Percentiles rank a stretch among this genome's conserved stretches.
phyloP scores from a whole-genome alignment of 2,113 vertebrate species.

The Nymphicus hollandicus region DNA sequence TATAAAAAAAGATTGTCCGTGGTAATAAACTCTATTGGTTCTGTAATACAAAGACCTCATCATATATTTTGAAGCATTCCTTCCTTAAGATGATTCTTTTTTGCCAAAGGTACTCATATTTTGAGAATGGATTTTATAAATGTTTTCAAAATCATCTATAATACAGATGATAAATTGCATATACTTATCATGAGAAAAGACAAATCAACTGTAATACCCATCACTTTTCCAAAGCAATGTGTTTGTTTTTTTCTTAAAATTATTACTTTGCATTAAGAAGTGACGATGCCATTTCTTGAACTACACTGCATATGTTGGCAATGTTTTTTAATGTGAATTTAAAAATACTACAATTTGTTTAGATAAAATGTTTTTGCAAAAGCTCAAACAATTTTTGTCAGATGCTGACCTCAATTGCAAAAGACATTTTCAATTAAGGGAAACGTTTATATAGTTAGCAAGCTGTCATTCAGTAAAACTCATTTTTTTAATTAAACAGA shows the following conservation, averaged over 20 bases:
- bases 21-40: background rate
- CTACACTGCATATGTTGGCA: slow-evolving; percentile 20
- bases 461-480: slow-evolving; percentile 75
- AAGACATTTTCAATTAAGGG: slow-evolving; percentile 73
- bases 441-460: slow-evolving; percentile 69
- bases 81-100: background rate
- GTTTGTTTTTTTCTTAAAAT: slow-evolving; percentile 18
- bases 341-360: slow-evolving; percentile 62
- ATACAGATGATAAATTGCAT: background rate
- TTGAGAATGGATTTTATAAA: background rate
- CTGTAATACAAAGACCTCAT: background rate
- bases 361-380: slow-evolving; percentile 50
- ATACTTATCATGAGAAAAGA: background rate
- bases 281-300: background rate
- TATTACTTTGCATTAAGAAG: background rate
- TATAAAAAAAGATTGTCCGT: background rate
- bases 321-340: slow-evolving; percentile 51
- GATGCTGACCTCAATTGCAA: slow-evolving; percentile 66
- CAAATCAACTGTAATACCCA: background rate
- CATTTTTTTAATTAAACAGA: slow-evolving; percentile 80
- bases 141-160: background rate
- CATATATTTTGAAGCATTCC: background rate
- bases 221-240: background rate
- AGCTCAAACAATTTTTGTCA: slow-evolving; percentile 64
- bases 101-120: background rate